Evolutionary conservation across 2,888 invertebrate species (phyloP), one percentile per base, ranked within the genome.

Genomic region (Papilio elwesi): DNA sequence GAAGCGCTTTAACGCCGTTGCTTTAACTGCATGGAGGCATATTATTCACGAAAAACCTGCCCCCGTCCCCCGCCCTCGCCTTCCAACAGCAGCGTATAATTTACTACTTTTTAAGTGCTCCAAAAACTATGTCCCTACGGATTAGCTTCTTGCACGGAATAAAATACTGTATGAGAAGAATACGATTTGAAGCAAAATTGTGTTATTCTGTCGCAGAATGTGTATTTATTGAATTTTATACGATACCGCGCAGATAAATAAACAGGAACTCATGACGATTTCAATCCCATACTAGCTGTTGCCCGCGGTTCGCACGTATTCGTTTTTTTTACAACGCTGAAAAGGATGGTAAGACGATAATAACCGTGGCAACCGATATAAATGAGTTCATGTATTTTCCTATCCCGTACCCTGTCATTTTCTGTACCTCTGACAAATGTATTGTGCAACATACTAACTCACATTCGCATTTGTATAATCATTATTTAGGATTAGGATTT

Each of bases 71-170:
- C 78, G 81, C 81, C 81, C 76, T 78, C 78, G 81, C 81, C 81
- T 81, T 84, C 81, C 82, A 81, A 78, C 79, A 81, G 82, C 82
- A 83, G 82, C 81, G 83, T 81, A 79, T 87, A 89, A 91, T 90
- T 90, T 90, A 89, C 85, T 83, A 83, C 85, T 87, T 90, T 89
- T 88, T 87, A 87, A 90, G 83, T 88, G 87, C 85, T 87, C 84
- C 79, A 81, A 85, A 87, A 87, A 87, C 83, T 82, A 82, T 87
- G 85, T 85, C 84, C 84, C 79, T 78, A 66, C 59, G 52, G 43
- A 55, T 67, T 70, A 70, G 43, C 68, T 15, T 47, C 64, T 53
- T 49, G 9, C 9, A 26, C 13, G 9, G 9, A 6, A 9, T 51
- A 26, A 13, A 49, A 48, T n/a, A 10, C 47, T 48, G 1, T 16